Evolutionary conservation across 1,140 invertebrate species (phyloP), one percentile per base, ranked within the genome.

Genomic region (Agrypnia vestita): DNA sequence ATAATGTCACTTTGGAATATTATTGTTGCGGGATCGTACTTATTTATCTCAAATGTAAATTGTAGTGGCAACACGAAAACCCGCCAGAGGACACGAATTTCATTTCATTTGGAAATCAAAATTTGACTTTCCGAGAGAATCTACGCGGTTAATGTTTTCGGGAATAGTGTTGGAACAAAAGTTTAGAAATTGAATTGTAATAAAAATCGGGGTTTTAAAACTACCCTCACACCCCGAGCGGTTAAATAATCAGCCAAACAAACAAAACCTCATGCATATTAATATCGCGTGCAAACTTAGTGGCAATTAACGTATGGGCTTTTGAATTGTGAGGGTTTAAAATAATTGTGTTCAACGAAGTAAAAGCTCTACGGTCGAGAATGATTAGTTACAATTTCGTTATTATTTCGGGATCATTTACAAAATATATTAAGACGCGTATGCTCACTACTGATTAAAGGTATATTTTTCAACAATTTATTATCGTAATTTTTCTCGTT

Each of bases 1-100:
- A 81, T 81, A 78, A 81, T 78, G 80, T 74, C 76, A 78, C 80
- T 75, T 81, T 64, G 76, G 72, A 67, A 81, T 78, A 78, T 72
- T 76, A 51, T 72, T 77, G 71, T 77, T 77, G 64, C 56, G 75
- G 49, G 53, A 17, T 49, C 64, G 75, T 44, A 67, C 73, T 51
- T 73, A 73, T 73, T 73, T 73, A 73, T 73, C 71, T 43, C 61
- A 71, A 81, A 81, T 76, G 73, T 72, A 71, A 80, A 80, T 80
- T 56, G 21, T 73, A 11, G 17, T n/a, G 47, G 71, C 25, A 35
- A 35, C 25, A 35, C 25, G 55, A 17, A 67, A 78, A 78, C 67
- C 76, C 76, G 15, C 46, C 67, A 19, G 43, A 47, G 67, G 35
- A 43, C 43, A 13, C 69, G 51, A 73, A 73, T 73, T 53, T 53